Conservation (phyloP, 2,888 invertebrate genomes). For the Pseudococcus jackbeardsleyi region DNA sequence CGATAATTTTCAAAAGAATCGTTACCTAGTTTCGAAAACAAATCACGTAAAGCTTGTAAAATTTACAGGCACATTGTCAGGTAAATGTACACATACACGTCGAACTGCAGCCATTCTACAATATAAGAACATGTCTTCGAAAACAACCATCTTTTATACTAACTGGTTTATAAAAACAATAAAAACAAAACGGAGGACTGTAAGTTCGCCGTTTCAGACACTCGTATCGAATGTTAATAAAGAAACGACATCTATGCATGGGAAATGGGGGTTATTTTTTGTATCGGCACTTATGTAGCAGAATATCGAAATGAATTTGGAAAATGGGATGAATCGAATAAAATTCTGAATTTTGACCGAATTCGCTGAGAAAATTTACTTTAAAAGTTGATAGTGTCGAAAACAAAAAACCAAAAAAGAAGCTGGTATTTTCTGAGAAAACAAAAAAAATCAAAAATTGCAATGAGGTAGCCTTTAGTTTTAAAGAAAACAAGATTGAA, state of each 20-base stretch:
- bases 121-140: constrained; percentile 38
- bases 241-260: constrained; percentile 42
- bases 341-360: no score
- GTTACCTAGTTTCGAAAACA: constrained; percentile 33
- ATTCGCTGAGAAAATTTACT: no score
- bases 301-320: not conserved
- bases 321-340: not conserved
- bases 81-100: constrained; percentile 51
- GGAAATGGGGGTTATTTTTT: not conserved
- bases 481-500: no score
- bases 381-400: no score
- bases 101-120: not conserved
- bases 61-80: constrained; percentile 53
- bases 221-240: constrained; percentile 55
- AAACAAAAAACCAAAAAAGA: no score
- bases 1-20: constrained; percentile 47
- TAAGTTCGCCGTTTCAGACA: constrained; percentile 26
- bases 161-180: constrained; percentile 51
- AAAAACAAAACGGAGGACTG: constrained; percentile 12
- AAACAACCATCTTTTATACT: constrained; percentile 48
- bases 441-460: no score
- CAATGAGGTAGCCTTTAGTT: no score
- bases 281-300: not conserved
- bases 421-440: no score
- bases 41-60: constrained; percentile 54